phyloP scores from a whole-genome alignment of 2,797 vertebrate species.

The Lates japonicus region DNA sequence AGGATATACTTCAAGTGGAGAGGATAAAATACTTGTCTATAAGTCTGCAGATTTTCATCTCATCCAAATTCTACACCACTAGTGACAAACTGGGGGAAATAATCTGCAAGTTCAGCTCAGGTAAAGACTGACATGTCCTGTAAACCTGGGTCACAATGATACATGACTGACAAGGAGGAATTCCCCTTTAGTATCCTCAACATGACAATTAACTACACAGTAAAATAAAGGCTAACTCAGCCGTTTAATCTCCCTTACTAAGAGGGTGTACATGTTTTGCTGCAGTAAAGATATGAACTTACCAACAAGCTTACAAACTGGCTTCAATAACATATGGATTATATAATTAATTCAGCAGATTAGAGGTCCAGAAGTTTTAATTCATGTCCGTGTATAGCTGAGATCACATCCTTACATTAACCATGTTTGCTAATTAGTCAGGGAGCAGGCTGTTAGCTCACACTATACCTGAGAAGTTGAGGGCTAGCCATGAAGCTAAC shows the following conservation, averaged over 20 bases:
- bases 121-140: not conserved
- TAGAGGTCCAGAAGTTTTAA: fast-evolving
- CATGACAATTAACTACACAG: not conserved
- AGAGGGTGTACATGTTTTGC: not conserved
- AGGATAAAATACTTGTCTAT: not conserved
- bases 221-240: not conserved
- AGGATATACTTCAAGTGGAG: not conserved
- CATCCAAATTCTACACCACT: too few relatives aligned
- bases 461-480: not conserved
- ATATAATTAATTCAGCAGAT: fast-evolving
- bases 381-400: fast-evolving
- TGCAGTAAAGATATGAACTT: not conserved
- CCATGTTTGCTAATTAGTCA: not conserved
- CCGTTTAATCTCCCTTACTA: not conserved
- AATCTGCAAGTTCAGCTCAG: too few relatives aligned
- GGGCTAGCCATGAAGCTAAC: not conserved
- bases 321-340: not conserved
- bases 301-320: not conserved
- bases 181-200: not conserved
- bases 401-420: not conserved
- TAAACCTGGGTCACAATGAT: not conserved
- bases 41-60: too few relatives aligned
- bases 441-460: not conserved
- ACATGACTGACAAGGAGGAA: not conserved
- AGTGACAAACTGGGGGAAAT: too few relatives aligned